Evolutionary conservation across 2,797 vertebrate species (phyloP), one percentile per base, ranked within the genome.

Genomic region (Coendou prehensilis): DNA sequence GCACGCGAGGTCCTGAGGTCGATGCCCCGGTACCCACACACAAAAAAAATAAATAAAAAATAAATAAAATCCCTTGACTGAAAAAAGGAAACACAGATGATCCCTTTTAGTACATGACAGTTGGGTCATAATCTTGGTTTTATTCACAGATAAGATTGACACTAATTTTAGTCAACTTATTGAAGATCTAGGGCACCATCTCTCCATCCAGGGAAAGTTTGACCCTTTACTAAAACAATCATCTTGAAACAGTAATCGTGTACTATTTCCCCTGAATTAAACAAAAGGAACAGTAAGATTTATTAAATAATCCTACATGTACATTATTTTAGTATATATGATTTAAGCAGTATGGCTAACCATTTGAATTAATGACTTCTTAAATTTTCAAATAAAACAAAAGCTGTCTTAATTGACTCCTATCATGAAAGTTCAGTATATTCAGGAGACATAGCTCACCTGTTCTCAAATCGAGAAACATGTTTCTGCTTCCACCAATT

Each of bases 61-160:
- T n/a, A n/a, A n/a, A n/a, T 98, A 98, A 97, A 98, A 97, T 96
- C 94, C 97, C 96, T 98, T 98, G 97, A 98, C 94, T 98, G n/a
- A 97, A 96, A 98, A 98, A 97, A 78, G 67, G 88, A 54, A 91
- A 98, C 97, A 98, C 97, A 98, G 97, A 97, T 92, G 97, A 94
- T 98, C 98, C 95, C 56, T 94, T 28, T 2, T 23, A 93, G 61
- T 94, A 75, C 88, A 87, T 96, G 98, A 97, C 73, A 90, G 81
- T 71, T 91, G n/a, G 98, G 97, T 98, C 97, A 97, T 97, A 92
- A 81, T 97, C 47, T 47, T 91, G 41, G 91, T 94, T 96, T 98
- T 87, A 97, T 28, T 93, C 75, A 73, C 59, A 93, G 92, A 95
- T 91, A 96, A 94, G 92, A 96, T 85, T 93, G 95, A 73, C 4